Percentiles rank a stretch among this genome's conserved stretches.
Evolutionary conservation across 2,888 invertebrate species (phyloP).

Genomic region (Melitaea athalia): DNA sequence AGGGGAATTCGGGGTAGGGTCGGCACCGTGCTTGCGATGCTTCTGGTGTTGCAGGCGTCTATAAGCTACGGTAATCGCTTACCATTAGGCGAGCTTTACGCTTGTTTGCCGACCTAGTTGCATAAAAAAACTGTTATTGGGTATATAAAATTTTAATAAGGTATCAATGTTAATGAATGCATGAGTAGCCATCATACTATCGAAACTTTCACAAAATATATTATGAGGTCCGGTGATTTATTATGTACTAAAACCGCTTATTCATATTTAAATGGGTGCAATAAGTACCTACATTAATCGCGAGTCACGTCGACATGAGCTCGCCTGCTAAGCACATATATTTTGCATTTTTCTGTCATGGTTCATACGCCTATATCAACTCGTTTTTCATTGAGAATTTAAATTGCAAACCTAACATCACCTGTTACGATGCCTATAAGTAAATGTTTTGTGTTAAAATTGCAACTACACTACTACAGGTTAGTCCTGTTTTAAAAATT

Average conservation of each 20-base stretch:
- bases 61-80: too few relatives aligned
- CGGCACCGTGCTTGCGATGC: too few relatives aligned
- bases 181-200: conserved; percentile 17
- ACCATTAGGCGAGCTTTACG: too few relatives aligned
- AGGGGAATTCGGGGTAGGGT: too few relatives aligned
- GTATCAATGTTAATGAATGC: conserved; percentile 14
- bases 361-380: background rate
- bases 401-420: background rate
- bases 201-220: conserved; percentile 36
- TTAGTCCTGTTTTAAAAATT: too few relatives aligned
- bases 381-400: background rate
- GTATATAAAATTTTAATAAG: background rate
- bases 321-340: conserved; percentile 9
- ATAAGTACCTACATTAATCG: conserved; percentile 48
- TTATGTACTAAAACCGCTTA: conserved; percentile 46
- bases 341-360: conserved; percentile 10
- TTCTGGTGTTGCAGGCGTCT: too few relatives aligned
- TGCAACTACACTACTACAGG: background rate
- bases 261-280: conserved; percentile 55
- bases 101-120: too few relatives aligned
- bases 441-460: background rate
- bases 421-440: background rate
- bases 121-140: background rate
- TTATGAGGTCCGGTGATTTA: conserved; percentile 43
- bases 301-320: conserved; percentile 43